Evolutionary conservation across 1,140 invertebrate species (phyloP).

Genomic region (Drosophila hydei): DNA sequence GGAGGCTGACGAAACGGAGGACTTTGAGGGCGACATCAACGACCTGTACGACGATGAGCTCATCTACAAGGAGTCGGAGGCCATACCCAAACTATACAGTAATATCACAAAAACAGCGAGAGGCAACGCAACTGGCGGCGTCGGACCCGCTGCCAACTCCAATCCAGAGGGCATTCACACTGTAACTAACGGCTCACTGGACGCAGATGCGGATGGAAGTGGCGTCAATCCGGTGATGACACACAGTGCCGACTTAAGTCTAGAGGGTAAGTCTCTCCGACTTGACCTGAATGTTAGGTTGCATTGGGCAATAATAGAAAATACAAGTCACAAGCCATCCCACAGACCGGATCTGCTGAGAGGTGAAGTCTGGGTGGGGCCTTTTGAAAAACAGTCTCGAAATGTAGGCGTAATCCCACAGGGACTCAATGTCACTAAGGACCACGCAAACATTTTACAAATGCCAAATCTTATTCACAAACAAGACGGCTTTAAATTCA

Average conservation of each 20-base stretch:
- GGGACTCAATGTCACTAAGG: slow-evolving; percentile 16
- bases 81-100: slow-evolving; percentile 78
- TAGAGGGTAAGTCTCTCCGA: slow-evolving; percentile 67
- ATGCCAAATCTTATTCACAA: slow-evolving; percentile 47
- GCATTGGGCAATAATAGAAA: slow-evolving; percentile 20
- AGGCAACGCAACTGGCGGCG: slow-evolving; percentile 44
- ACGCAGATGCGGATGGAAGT: slow-evolving; percentile 48
- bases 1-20: slow-evolving; percentile 89
- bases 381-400: slow-evolving; percentile 13
- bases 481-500: slow-evolving; percentile 36
- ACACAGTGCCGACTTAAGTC: slow-evolving; percentile 72
- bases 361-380: slow-evolving; percentile 1
- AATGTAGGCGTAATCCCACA: slow-evolving; percentile 33
- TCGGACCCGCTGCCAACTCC: slow-evolving; percentile 8
- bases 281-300: slow-evolving; percentile 12
- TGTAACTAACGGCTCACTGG: slow-evolving; percentile 59
- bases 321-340: slow-evolving; percentile 9
- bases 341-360: background rate
- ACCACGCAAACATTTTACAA: slow-evolving; percentile 40
- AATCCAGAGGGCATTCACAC: slow-evolving; percentile 44
- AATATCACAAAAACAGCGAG: slow-evolving; percentile 55
- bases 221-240: slow-evolving; percentile 79
- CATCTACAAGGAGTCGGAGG: slow-evolving; percentile 83
- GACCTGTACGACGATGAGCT: slow-evolving; percentile 84
- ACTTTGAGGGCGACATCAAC: slow-evolving; percentile 84